These are phyloP conservation scores for Anabas testudineus DNA, from an alignment of 2,797 vertebrate species.

Conservation along the genomic window DNA sequence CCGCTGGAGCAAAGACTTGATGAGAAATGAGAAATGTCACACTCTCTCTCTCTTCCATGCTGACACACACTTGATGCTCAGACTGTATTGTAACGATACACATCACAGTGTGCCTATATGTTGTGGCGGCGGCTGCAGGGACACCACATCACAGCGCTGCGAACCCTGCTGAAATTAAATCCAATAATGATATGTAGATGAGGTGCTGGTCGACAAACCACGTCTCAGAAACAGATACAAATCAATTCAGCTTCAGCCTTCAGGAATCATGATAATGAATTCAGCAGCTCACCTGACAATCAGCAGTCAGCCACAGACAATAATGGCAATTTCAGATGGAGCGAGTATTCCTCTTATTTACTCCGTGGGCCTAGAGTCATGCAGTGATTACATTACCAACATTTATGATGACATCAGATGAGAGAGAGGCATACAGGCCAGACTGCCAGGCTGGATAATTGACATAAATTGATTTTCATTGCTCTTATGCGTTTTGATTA, in stretches of 20 bases:
- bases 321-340: slow-evolving; percentile 59
- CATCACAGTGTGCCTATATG: slow-evolving; percentile 35
- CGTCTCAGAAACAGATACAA: slow-evolving; percentile 72
- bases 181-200: slow-evolving; percentile 76
- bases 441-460: slow-evolving; percentile 35
- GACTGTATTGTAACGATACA: slow-evolving; percentile 49
- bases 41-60: slow-evolving; percentile 33
- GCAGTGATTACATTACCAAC: slow-evolving; percentile 47
- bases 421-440: slow-evolving; percentile 8
- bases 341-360: slow-evolving; percentile 49
- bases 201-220: slow-evolving; percentile 57
- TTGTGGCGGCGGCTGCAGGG: slow-evolving; percentile 29
- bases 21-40: slow-evolving; percentile 65
- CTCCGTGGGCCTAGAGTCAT: slow-evolving; percentile 49
- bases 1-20: slow-evolving; percentile 52
- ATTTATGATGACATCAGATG: slow-evolving; percentile 43
- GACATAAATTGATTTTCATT: slow-evolving; percentile 40
- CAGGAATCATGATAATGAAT: slow-evolving; percentile 75
- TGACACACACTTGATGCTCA: slow-evolving; percentile 50
- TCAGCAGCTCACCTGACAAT: slow-evolving; percentile 77
- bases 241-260: slow-evolving; percentile 71
- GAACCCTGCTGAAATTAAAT: slow-evolving; percentile 65
- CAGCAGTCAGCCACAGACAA: slow-evolving; percentile 65
- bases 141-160: slow-evolving; percentile 13
- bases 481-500: slow-evolving; percentile 12